Conservation (phyloP, 2,888 invertebrate species). For the Ypsolopha sequella region DNA sequence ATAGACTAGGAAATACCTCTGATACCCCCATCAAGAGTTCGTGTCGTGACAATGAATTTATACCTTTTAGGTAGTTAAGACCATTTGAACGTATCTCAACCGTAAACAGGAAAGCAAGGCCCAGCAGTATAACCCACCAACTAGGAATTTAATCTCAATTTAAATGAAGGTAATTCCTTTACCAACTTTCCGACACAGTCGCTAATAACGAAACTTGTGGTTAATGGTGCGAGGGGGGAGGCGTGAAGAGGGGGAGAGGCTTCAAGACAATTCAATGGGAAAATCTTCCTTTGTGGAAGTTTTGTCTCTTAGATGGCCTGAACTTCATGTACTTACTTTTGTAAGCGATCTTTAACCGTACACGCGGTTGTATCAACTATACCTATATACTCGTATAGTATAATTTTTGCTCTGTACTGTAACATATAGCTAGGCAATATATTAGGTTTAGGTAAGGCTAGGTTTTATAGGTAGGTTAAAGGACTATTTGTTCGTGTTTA, state of each 20-base stretch:
- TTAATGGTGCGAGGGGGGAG: constrained; percentile 38
- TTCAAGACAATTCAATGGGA: constrained; percentile 60
- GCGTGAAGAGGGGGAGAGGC: constrained; percentile 25
- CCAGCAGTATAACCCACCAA: constrained; percentile 40
- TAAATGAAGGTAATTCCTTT: constrained; percentile 63
- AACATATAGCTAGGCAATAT: no score
- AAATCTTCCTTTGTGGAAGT: constrained; percentile 60
- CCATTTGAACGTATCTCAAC: no score
- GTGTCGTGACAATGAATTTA: no score
- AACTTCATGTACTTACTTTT: constrained; percentile 19
- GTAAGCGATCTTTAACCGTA: neutral
- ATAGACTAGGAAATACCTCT: no score
- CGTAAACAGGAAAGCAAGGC: neutral
- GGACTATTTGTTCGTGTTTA: no score
- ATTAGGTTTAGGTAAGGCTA: no score
- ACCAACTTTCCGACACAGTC: constrained; percentile 57
- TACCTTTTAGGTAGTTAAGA: no score
- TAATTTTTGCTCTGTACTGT: no score
- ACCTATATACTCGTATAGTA: no score
- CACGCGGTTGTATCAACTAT: no score
- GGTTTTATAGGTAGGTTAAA: no score
- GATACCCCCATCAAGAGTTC: no score
- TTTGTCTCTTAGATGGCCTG: constrained; percentile 37
- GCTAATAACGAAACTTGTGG: constrained; percentile 66
- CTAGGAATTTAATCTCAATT: constrained; percentile 62